phyloP scores from a whole-genome alignment of 1,140 invertebrate species.

The Calosoma granatense region DNA sequence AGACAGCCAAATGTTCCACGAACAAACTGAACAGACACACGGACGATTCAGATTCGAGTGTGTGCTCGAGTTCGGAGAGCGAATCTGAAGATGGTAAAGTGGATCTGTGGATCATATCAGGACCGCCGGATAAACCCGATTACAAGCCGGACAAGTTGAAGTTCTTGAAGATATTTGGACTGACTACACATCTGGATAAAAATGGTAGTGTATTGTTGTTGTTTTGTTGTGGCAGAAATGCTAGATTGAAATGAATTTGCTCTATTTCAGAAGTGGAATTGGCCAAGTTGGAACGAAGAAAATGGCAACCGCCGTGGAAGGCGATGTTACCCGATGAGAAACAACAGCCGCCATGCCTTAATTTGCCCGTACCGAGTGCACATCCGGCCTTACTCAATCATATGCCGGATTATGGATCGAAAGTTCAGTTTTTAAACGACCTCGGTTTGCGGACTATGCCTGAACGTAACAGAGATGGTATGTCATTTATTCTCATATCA shows the following conservation, averaged over 20 bases:
- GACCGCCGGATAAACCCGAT: slow-evolving; percentile 22
- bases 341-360: slow-evolving; percentile 15
- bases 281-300: slow-evolving; percentile 26
- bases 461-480: slow-evolving; percentile 22
- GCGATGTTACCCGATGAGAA: slow-evolving; percentile 12
- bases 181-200: slow-evolving; percentile 26
- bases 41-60: slow-evolving; percentile 12
- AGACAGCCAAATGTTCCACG: not conserved
- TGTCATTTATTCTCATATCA: not conserved
- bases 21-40: slow-evolving; percentile 2
- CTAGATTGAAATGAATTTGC: not conserved
- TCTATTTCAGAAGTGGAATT: slow-evolving; percentile 24
- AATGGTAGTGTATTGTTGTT: slow-evolving; percentile 24
- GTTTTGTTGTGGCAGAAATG: not conserved
- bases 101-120: slow-evolving; percentile 26
- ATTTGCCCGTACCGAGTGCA: slow-evolving; percentile 29
- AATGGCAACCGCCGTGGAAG: slow-evolving; percentile 23
- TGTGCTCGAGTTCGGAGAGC: not conserved
- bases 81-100: slow-evolving; percentile 10
- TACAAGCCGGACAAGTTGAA: slow-evolving; percentile 21
- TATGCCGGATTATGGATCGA: slow-evolving; percentile 23
- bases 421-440: slow-evolving; percentile 25
- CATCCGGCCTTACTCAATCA: slow-evolving; percentile 23
- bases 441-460: slow-evolving; percentile 23
- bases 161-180: slow-evolving; percentile 26